Percentiles rank a stretch among this genome's conserved stretches.
These are phyloP conservation scores for Hippocampus mohnikei DNA, from an alignment of 2,113 vertebrate species.

Conservation along the genomic window DNA sequence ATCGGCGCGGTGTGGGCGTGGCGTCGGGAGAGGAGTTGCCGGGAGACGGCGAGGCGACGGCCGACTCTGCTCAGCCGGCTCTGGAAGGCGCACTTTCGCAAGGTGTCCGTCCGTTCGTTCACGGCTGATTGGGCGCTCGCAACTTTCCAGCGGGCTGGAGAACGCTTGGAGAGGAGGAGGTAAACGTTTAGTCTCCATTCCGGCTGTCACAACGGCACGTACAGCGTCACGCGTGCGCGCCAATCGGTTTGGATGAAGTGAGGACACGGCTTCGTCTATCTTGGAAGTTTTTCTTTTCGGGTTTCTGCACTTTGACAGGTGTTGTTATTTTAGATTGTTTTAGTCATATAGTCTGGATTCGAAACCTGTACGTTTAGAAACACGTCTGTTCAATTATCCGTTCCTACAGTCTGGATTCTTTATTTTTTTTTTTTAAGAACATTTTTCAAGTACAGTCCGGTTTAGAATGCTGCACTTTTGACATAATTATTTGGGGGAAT, in stretches of 20 bases:
- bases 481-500: no score
- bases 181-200: neutral
- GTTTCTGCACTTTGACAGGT: neutral
- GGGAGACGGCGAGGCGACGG: neutral
- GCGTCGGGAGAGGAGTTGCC: neutral
- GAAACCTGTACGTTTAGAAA: neutral
- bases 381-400: neutral
- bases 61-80: neutral
- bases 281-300: neutral
- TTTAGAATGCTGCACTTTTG: no score
- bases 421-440: no score
- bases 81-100: no score
- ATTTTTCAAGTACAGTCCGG: no score
- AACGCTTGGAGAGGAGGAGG: neutral
- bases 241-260: neutral
- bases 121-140: conserved; percentile 9
- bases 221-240: neutral
- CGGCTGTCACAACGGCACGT: neutral
- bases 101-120: conserved; percentile 17
- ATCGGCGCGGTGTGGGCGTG: conserved; percentile 22
- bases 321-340: neutral
- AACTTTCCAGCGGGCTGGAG: neutral
- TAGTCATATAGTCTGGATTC: neutral
- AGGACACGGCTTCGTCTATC: neutral
- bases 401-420: no score